phyloP scores from a whole-genome alignment of 2,113 vertebrate genomes.

The Vombatus ursinus region DNA sequence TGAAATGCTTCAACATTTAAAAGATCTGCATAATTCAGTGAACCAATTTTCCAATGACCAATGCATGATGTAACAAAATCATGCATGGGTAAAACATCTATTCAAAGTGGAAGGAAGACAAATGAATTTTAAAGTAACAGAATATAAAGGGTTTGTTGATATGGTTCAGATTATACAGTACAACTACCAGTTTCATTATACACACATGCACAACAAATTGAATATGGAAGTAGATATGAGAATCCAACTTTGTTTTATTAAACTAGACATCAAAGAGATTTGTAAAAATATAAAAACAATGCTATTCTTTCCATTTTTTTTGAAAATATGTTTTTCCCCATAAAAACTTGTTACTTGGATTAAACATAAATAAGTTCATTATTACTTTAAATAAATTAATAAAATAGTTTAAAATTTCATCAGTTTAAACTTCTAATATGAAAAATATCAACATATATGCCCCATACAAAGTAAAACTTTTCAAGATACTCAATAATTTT shows the following conservation, averaged over 20 bases:
- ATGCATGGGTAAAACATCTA: not conserved
- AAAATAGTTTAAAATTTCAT: not conserved
- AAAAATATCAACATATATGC: not conserved
- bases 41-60: not conserved
- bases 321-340: not conserved
- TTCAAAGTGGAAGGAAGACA: not conserved
- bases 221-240: not conserved
- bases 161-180: not conserved
- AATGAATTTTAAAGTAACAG: not conserved
- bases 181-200: not conserved
- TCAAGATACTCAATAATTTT: not conserved
- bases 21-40: not conserved
- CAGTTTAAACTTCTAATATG: not conserved
- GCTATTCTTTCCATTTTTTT: not conserved
- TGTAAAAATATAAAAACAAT: not conserved
- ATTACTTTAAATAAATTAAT: not conserved
- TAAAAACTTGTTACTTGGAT: not conserved
- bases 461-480: not conserved
- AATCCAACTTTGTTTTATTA: not conserved
- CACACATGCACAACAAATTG: not conserved
- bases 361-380: not conserved
- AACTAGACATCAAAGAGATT: not conserved
- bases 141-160: not conserved
- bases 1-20: not conserved
- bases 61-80: not conserved